Evolutionary conservation across 2,888 invertebrate genomes (phyloP), one percentile per base, ranked within the genome.

Genomic region (Amiota minor): DNA sequence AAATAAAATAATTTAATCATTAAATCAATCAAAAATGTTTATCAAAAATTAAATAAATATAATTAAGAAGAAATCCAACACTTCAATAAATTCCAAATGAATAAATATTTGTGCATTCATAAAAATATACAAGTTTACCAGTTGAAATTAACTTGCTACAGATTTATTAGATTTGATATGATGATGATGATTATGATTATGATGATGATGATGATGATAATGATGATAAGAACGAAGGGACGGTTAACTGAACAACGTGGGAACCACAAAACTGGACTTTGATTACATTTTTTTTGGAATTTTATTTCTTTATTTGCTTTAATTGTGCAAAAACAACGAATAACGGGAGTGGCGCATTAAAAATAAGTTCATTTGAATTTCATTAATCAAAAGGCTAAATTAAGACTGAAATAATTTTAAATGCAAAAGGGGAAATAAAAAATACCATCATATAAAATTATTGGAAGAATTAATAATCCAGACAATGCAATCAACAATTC

Each of bases 301-400:
- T 62, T 20, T 62, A 12, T 35, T 9, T 35, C 11, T 16, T 59
- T 14, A 12, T 59, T 16, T 59, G 59, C 18, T 59, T 16, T n/a
- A 53, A 53, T 53, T n/a, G 62, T 3, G 62, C 1, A 62, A 4
- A 59, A 16, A 9, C 4, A 50, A 2, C n/a, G 53, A 50, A 12
- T 50, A 50, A n/a, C 53, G 61, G 35, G 14, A 23, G 62, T 11
- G 35, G 45, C 11, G 61, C 20, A 23, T 45, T 20, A 20, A 11
- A 62, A 45, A 45, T 35, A 45, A 62, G 1, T 62, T 35, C 11
- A 62, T 62, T 45, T 20, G 23, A 59, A 35, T 62, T 62, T 62
- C 35, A 35, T 35, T 35, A 35, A 62, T 62, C 45, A 23, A 62
- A 62, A 35, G 35, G 45, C 14, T 62, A 62, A 62, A 35, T 62